These are phyloP conservation scores for Branchipolynoe longqiensis DNA, from an alignment of 2,888 invertebrate species.

Conservation along the genomic window DNA sequence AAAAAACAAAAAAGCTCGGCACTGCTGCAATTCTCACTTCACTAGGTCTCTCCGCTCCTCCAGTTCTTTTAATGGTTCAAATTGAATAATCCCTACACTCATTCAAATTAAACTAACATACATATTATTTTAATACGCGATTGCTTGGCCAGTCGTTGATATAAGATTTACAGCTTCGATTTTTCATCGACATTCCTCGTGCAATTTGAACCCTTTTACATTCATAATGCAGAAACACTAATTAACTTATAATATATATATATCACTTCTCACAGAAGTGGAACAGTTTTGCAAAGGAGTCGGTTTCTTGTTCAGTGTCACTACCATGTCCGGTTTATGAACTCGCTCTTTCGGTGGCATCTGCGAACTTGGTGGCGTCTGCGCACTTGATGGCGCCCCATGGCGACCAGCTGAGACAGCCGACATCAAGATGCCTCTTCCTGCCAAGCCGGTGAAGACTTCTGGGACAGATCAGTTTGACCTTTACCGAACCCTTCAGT, in stretches of 20 bases:
- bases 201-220: no score
- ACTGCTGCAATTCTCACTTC: conserved; percentile 8
- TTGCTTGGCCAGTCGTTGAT: conserved; percentile 17
- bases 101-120: conserved; percentile 41
- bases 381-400: no score
- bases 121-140: neutral
- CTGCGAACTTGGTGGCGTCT: no score
- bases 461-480: no score
- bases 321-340: no score
- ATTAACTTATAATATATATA: neutral
- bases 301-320: neutral
- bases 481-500: no score
- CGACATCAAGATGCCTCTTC: no score
- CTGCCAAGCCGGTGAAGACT: no score
- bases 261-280: neutral
- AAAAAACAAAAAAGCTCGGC: no score
- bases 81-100: conserved; percentile 21
- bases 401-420: no score
- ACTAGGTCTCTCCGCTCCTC: neutral
- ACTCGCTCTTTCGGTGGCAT: no score
- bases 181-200: neutral
- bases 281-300: neutral
- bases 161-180: neutral
- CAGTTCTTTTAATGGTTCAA: conserved; percentile 8
- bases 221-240: neutral